Conservation (phyloP, 2,797 vertebrate species). For the Masticophis lateralis region DNA sequence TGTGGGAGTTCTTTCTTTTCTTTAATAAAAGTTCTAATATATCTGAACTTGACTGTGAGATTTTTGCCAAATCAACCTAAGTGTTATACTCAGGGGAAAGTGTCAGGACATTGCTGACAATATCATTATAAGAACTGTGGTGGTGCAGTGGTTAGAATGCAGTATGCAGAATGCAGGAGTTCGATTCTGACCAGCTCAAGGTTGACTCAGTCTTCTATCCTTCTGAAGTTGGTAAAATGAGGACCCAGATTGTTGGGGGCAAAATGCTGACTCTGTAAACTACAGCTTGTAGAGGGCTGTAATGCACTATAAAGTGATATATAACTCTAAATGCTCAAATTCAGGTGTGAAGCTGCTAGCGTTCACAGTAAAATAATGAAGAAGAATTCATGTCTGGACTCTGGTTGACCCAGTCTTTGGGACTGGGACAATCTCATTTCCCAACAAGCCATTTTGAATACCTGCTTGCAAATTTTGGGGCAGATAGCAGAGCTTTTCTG, state of each 20-base stretch:
- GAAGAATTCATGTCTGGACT: background rate
- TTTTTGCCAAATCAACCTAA: background rate
- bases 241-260: too few species aligned
- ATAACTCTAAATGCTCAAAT: background rate
- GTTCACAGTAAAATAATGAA: background rate
- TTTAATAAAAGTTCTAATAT: background rate
- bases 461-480: background rate
- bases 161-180: too few species aligned
- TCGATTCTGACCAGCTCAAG: too few species aligned
- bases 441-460: background rate
- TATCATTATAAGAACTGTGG: too few species aligned
- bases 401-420: background rate
- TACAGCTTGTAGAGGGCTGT: too few species aligned
- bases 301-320: too few species aligned
- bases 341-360: background rate
- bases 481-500: background rate
- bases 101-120: background rate
- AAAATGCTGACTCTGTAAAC: too few species aligned
- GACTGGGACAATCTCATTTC: background rate
- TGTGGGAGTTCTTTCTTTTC: background rate
- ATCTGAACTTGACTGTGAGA: background rate
- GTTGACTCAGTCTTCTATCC: too few species aligned
- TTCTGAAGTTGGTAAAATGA: too few species aligned
- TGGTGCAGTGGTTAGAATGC: too few species aligned
- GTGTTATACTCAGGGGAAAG: background rate